Evolutionary conservation across 2,888 invertebrate genomes (phyloP).

Genomic region (Hecatera dysodea): DNA sequence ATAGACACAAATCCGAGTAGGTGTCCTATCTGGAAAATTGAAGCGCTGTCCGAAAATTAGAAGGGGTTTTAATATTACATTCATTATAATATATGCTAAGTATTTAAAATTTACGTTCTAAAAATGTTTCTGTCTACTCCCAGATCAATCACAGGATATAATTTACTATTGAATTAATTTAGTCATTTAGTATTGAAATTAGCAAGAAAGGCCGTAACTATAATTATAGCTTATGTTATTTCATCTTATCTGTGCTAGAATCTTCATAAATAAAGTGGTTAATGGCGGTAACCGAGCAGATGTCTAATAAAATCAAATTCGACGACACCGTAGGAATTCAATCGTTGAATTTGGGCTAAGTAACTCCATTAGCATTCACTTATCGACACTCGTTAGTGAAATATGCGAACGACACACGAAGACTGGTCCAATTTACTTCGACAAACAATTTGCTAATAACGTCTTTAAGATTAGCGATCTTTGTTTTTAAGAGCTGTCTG

Average conservation of each 20-base stretch:
- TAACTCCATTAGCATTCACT: conserved; percentile 41
- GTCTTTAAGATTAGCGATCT: background rate
- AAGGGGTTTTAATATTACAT: background rate
- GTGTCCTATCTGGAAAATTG: conserved; percentile 69
- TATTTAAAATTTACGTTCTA: no score
- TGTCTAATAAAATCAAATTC: conserved; percentile 13
- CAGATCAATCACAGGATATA: no score
- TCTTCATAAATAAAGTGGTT: background rate
- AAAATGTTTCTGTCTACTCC: no score
- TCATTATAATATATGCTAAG: background rate
- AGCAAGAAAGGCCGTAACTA: no score
- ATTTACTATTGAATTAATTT: no score
- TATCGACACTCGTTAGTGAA: conserved; percentile 47
- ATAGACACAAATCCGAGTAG: conserved; percentile 71
- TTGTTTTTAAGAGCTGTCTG: background rate
- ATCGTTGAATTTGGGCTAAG: conserved; percentile 18
- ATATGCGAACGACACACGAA: conserved; percentile 20
- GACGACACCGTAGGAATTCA: conserved; percentile 3
- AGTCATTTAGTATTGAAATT: no score
- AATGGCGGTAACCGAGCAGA: background rate
- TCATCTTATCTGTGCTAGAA: no score
- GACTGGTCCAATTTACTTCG: conserved; percentile 24
- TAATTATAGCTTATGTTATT: no score
- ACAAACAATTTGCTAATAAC: conserved; percentile 27
- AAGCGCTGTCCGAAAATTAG: conserved; percentile 61